A percentile compares a stretch with the other conserved stretches of the same genome.
Conservation (phyloP, 1,140 invertebrate genomes). For the Drosophila navojoa region DNA sequence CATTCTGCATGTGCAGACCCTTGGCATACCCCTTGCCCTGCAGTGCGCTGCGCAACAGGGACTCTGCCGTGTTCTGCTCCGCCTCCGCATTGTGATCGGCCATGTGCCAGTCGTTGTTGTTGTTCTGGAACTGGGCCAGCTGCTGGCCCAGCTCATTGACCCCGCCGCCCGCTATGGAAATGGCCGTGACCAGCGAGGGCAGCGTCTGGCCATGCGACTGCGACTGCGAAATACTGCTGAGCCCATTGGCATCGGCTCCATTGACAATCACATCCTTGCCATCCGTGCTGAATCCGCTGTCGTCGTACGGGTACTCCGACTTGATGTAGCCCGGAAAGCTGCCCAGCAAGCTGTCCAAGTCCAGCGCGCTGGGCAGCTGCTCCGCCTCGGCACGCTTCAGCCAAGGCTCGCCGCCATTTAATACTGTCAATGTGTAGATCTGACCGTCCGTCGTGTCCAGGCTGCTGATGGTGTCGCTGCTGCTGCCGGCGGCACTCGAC, state of each 20-base stretch:
- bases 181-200: slow-evolving; percentile 82
- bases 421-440: slow-evolving; percentile 88
- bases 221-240: slow-evolving; percentile 60
- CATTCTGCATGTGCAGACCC: slow-evolving; percentile 86
- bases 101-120: slow-evolving; percentile 92
- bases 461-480: slow-evolving; percentile 72
- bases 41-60: slow-evolving; percentile 90
- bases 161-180: slow-evolving; percentile 84
- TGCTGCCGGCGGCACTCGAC: slow-evolving; percentile 66
- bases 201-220: slow-evolving; percentile 68
- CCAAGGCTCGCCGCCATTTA: slow-evolving; percentile 86
- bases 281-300: slow-evolving; percentile 87
- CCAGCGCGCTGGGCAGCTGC: slow-evolving; percentile 85
- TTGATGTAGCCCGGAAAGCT: slow-evolving; percentile 86
- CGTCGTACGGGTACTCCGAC: slow-evolving; percentile 88
- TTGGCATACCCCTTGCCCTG: slow-evolving; percentile 87
- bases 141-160: slow-evolving; percentile 71
- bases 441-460: slow-evolving; percentile 85
- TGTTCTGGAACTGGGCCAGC: slow-evolving; percentile 87
- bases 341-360: slow-evolving; percentile 88
- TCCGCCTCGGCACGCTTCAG: slow-evolving; percentile 85
- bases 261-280: slow-evolving; percentile 86
- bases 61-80: slow-evolving; percentile 87
- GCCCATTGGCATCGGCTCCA: slow-evolving; percentile 50
- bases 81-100: slow-evolving; percentile 88